Evolutionary conservation across 2,113 vertebrate genomes (phyloP), one percentile per base, ranked within the genome.

Genomic region (Deroptyus accipitrinus): DNA sequence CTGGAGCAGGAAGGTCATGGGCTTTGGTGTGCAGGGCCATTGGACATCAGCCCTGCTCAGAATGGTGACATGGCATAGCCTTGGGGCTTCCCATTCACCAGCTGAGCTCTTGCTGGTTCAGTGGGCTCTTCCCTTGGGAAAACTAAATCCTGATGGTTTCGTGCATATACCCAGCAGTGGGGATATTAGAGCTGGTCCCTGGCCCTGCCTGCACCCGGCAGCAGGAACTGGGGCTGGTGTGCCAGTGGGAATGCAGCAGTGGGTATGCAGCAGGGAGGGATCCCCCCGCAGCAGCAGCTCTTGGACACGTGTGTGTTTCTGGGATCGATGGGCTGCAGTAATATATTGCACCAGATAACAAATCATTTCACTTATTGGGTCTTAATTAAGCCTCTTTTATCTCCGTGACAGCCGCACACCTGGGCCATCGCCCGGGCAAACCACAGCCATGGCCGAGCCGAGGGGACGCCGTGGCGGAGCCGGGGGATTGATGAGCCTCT

Each of bases 331-430:
- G 92, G 96, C 95, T 90, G 95, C 59, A 96, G 95, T 96, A 96
- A 97, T 96, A 97, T 97, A 98, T 97, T 83, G 93, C 93, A 15
- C 94, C 48, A 97, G 97, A 98, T 97, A 97, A 98, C 97, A 98
- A 98, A 98, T 98, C 98, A 97, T 97, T 94, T 91, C n/a, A 82
- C 96, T 98, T 97, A 98, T 98, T 98, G 98, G 96, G 97, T 96
- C 97, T 98, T 98, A 98, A 98, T 98, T 98, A 98, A 94, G 90
- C 82, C 96, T 96, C 98, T 96, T 98, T 97, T 96, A 97, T 98
- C 97, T 98, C 96, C 74, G 3, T 97, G 98, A 98, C 98, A 97
- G 96, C 89, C 67, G 44, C 14, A 94, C 98, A 98, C 97, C 97
- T 98, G 98, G 97, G 97, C 97, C 96, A 33, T 6, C 15, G 63